phyloP scores from a whole-genome alignment of 2,113 vertebrate genomes.

The Pogona vitticeps region DNA sequence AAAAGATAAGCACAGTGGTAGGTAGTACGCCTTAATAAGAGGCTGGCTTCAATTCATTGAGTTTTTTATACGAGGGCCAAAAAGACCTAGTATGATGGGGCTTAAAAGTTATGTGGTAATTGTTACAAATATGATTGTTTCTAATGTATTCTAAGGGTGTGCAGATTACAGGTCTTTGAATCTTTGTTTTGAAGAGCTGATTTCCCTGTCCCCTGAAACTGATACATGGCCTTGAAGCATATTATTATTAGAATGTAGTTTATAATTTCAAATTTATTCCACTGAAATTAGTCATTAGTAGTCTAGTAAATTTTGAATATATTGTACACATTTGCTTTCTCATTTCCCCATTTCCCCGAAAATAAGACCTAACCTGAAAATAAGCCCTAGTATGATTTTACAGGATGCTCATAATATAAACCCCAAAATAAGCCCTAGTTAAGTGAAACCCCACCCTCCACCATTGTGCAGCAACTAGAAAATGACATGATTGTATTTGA shows the following conservation, averaged over 20 bases:
- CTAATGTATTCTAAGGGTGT: not conserved
- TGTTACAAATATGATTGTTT: not conserved
- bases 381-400: too few species aligned
- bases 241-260: not conserved
- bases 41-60: not conserved
- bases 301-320: not conserved
- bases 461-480: too few species aligned
- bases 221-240: not conserved
- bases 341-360: too few species aligned
- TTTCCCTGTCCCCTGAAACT: not conserved
- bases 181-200: not conserved
- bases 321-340: not conserved
- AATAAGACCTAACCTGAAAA: too few species aligned
- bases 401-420: too few species aligned
- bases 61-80: not conserved
- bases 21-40: not conserved
- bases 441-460: too few species aligned
- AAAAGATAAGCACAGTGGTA: constrained; percentile 90
- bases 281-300: not conserved
- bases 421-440: too few species aligned
- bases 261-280: not conserved
- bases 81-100: not conserved
- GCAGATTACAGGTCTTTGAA: not conserved
- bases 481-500: too few species aligned
- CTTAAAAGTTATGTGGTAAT: not conserved